Conservation (phyloP, 2,888 invertebrate species). For the Agonum fuliginosum region DNA sequence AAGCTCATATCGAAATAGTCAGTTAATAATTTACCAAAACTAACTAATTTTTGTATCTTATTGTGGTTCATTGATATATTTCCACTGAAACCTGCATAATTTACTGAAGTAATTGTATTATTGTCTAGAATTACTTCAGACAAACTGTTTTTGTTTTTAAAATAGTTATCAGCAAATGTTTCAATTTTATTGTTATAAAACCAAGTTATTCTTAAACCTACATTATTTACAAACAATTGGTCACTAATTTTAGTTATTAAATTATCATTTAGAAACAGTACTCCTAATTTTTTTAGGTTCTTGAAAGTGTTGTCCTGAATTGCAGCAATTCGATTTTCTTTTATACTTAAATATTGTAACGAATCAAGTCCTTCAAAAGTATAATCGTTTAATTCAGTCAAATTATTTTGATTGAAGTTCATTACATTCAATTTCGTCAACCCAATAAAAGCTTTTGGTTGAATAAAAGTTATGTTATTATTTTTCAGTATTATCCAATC, state of each 20-base stretch:
- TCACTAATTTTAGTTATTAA: constrained; percentile 13
- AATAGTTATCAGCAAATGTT: constrained; percentile 5
- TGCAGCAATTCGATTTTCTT: constrained; percentile 1
- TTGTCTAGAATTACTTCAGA: constrained; percentile 14
- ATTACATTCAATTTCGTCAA: constrained; percentile 30
- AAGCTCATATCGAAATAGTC: constrained; percentile 8
- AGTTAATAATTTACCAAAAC: not conserved
- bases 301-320: constrained; percentile 21
- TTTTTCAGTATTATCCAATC: constrained; percentile 41
- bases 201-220: constrained; percentile 24
- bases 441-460: constrained; percentile 13
- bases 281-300: constrained; percentile 29
- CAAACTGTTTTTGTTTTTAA: constrained; percentile 2
- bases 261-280: constrained; percentile 43
- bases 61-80: constrained; percentile 28
- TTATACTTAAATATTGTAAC: constrained; percentile 41
- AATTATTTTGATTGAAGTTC: constrained; percentile 38
- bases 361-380: constrained; percentile 17
- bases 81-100: not conserved
- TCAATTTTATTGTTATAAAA: constrained; percentile 27
- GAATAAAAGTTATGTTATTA: constrained; percentile 16
- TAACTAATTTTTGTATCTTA: not conserved
- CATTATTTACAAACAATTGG: constrained; percentile 17
- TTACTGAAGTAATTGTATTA: constrained; percentile 1
- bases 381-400: constrained; percentile 4